Percentiles rank a stretch among this genome's conserved stretches.
Conservation (phyloP, 2,113 vertebrate species). For the Heterocephalus glaber region DNA sequence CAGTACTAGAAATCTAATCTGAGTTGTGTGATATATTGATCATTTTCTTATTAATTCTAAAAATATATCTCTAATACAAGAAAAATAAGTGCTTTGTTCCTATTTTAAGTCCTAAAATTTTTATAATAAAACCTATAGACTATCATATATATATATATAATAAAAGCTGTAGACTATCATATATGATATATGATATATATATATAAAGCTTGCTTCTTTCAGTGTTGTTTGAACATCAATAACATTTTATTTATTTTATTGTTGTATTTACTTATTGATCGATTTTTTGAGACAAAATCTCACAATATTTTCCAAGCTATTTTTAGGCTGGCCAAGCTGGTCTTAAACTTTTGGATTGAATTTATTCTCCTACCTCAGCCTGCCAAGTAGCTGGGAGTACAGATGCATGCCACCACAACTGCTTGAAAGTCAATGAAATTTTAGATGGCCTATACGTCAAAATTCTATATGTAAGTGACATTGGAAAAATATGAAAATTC, state of each 20-base stretch:
- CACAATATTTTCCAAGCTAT: too few relatives aligned
- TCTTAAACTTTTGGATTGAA: neutral
- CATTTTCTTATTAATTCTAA: neutral
- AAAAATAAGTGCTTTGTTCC: neutral
- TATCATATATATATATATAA: neutral
- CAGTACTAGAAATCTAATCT: neutral
- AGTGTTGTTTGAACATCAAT: neutral
- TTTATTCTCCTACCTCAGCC: neutral
- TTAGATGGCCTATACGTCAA: neutral
- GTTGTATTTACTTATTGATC: neutral
- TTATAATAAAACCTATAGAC: neutral
- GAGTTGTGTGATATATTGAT: neutral
- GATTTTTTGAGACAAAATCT: neutral
- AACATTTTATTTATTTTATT: neutral
- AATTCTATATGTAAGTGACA: neutral
- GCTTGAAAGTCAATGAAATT: neutral
- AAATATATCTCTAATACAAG: neutral
- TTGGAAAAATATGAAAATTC: neutral
- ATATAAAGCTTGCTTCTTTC: neutral
- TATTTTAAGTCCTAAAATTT: neutral
- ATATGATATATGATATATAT: neutral
- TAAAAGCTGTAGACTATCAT: neutral
- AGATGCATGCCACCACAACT: too few relatives aligned
- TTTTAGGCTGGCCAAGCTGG: neutral
- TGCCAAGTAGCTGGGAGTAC: too few relatives aligned